phyloP scores from a whole-genome alignment of 2,888 invertebrate genomes.

The Drosophila pseudotalamancana region DNA sequence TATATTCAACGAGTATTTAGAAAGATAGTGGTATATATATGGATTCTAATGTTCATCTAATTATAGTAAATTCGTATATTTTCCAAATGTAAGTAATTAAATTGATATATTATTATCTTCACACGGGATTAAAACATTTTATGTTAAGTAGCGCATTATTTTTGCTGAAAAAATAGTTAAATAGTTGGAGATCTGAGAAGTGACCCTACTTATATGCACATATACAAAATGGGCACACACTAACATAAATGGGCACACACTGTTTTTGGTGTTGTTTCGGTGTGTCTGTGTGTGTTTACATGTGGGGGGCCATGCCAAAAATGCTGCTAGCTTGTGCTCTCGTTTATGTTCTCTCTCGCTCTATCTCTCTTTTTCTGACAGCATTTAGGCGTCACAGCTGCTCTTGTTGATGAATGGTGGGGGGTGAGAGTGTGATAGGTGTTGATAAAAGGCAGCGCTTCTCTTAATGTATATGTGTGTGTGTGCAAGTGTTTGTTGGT shows the following conservation, averaged over 20 bases:
- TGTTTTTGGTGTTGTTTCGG: conserved; percentile 19
- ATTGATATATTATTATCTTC: no score
- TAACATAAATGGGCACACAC: conserved; percentile 48
- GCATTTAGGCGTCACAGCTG: conserved; percentile 23
- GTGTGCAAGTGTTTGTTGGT: conserved; percentile 11
- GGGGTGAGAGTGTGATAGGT: conserved; percentile 16
- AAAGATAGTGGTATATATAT: no score
- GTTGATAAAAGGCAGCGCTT: conserved; percentile 47
- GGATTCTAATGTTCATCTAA: no score
- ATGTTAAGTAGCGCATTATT: no score
- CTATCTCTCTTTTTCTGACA: neutral
- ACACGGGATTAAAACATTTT: no score
- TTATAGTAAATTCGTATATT: no score
- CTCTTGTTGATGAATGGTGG: conserved; percentile 5
- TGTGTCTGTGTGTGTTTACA: conserved; percentile 10
- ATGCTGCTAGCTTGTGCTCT: conserved; percentile 29
- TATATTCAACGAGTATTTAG: no score
- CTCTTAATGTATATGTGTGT: conserved; percentile 1
- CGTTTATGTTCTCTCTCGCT: neutral
- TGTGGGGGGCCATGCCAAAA: conserved; percentile 46
- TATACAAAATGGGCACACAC: no score
- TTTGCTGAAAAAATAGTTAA: conserved; percentile 19
- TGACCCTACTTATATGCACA: no score
- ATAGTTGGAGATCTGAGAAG: no score
- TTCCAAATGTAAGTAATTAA: no score